phyloP scores from a whole-genome alignment of 1,140 invertebrate species.

The Drosophila ficusphila region DNA sequence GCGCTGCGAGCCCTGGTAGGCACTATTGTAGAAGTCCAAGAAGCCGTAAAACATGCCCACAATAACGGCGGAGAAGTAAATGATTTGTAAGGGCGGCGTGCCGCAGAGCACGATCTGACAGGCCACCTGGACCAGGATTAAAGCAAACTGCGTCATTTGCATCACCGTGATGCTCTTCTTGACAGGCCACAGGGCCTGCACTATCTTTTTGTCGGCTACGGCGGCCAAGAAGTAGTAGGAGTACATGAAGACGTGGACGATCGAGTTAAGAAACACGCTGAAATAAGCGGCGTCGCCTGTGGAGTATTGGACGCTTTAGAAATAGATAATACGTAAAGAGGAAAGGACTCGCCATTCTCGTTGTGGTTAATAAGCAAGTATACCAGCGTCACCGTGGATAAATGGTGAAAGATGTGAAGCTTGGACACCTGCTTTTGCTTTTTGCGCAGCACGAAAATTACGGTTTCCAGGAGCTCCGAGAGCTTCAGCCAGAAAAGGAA shows the following conservation, averaged over 20 bases:
- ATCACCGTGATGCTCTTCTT: conserved; percentile 84
- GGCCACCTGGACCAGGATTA: conserved; percentile 86
- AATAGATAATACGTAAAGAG: not conserved
- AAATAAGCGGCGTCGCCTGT: conserved; percentile 91
- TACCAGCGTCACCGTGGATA: conserved; percentile 88
- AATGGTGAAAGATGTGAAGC: conserved; percentile 91
- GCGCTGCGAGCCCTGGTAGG: conserved; percentile 81
- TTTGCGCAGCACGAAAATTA: conserved; percentile 93
- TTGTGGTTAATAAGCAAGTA: conserved; percentile 89
- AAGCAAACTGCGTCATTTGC: conserved; percentile 87
- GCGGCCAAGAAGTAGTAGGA: conserved; percentile 92
- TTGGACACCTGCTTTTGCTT: conserved; percentile 90
- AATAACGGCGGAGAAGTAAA: conserved; percentile 86
- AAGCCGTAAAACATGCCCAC: conserved; percentile 89
- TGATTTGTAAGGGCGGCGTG: conserved; percentile 61
- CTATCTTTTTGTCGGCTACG: conserved; percentile 85
- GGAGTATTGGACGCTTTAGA: not conserved
- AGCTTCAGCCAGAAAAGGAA: conserved; percentile 86
- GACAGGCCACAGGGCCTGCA: conserved; percentile 64
- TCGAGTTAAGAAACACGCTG: conserved; percentile 91
- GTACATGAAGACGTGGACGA: conserved; percentile 92
- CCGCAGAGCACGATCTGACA: conserved; percentile 37
- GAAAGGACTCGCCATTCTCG: conserved; percentile 40
- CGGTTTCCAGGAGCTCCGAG: conserved; percentile 88
- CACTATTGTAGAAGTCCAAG: conserved; percentile 87